These are phyloP conservation scores for Gandaritis pyraliata DNA, from an alignment of 2,888 invertebrate species.

Conservation along the genomic window DNA sequence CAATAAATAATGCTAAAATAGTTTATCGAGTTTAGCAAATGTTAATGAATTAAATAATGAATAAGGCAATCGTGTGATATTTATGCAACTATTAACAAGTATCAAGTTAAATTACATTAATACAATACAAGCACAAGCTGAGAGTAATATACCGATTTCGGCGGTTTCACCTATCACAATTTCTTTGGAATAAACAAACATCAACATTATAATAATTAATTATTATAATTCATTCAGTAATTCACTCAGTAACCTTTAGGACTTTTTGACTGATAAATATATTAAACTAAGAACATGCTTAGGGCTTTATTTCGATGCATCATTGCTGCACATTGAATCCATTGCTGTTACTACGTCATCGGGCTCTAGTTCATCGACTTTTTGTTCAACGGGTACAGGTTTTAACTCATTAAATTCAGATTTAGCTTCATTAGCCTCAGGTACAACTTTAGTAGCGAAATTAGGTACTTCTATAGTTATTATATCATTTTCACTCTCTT, in stretches of 20 bases:
- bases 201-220: constrained; percentile 44
- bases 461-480: constrained; percentile 75
- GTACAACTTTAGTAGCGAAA: constrained; percentile 57
- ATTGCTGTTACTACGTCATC: constrained; percentile 48
- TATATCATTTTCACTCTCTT: constrained; percentile 75
- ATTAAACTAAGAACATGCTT: constrained; percentile 44
- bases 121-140: constrained; percentile 77
- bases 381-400: constrained; percentile 38
- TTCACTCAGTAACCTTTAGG: constrained; percentile 45
- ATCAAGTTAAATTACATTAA: constrained; percentile 68
- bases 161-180: constrained; percentile 76
- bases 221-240: constrained; percentile 54
- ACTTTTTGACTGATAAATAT: constrained; percentile 44
- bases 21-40: constrained; percentile 79
- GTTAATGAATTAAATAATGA: constrained; percentile 78
- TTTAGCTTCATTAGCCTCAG: constrained; percentile 55
- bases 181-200: constrained; percentile 74
- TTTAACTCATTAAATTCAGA: constrained; percentile 45
- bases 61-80: constrained; percentile 82
- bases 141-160: constrained; percentile 74
- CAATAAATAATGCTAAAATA: constrained; percentile 72
- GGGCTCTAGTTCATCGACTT: constrained; percentile 47
- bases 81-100: constrained; percentile 75
- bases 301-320: constrained; percentile 49
- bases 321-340: constrained; percentile 46